Conservation (phyloP, 2,113 vertebrate genomes). For the Eptesicus fuscus region DNA sequence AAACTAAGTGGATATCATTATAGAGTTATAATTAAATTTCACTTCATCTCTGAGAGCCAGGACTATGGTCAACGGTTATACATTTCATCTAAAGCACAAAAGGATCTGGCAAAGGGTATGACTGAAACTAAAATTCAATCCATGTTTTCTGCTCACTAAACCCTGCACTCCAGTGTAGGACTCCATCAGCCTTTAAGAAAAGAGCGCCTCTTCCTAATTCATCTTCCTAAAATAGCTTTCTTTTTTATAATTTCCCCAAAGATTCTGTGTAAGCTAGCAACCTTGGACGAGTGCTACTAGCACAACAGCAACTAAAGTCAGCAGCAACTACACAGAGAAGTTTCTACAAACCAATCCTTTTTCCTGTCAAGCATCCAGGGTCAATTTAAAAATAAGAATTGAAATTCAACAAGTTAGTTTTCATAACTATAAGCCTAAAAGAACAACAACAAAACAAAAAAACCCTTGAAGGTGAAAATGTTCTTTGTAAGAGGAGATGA, state of each 20-base stretch:
- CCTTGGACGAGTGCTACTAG: neutral
- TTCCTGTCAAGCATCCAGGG: neutral
- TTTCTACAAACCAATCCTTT: neutral
- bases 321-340: neutral
- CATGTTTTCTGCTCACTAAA: neutral
- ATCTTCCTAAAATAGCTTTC: neutral
- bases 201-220: neutral
- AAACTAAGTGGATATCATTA: neutral
- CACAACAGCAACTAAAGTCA: neutral
- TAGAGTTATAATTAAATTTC: neutral
- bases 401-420: neutral
- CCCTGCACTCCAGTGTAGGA: neutral
- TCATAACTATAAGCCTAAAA: neutral
- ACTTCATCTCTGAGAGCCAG: neutral
- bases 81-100: neutral
- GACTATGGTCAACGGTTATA: neutral
- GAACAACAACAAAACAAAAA: neutral
- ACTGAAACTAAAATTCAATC: neutral
- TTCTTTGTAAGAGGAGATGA: neutral
- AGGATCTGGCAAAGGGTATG: neutral
- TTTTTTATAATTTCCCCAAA: neutral
- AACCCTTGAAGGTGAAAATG: neutral
- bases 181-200: neutral
- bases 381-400: constrained; percentile 43
- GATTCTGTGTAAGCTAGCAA: neutral